These are phyloP conservation scores for Ylistrum balloti DNA, from an alignment of 1,140 invertebrate species.

Conservation along the genomic window DNA sequence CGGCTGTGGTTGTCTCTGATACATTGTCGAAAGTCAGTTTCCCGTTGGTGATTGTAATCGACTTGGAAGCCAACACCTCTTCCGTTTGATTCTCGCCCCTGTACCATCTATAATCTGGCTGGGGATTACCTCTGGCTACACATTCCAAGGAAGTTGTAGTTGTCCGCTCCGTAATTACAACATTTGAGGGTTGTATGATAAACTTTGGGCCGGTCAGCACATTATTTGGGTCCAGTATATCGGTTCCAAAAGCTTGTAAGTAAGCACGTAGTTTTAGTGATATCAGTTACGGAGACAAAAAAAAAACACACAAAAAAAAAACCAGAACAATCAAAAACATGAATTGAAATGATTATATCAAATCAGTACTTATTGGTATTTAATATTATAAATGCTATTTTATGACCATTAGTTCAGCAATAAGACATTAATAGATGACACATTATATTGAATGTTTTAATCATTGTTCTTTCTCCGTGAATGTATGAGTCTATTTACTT, in stretches of 20 bases:
- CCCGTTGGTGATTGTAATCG: slow-evolving; percentile 95
- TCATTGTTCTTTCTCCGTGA: too few species aligned
- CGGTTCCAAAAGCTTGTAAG: slow-evolving; percentile 62
- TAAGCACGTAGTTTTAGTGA: not conserved
- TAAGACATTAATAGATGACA: too few species aligned
- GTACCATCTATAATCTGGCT: slow-evolving; percentile 94
- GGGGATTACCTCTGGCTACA: slow-evolving; percentile 93
- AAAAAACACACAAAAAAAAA: too few species aligned
- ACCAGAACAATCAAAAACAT: too few species aligned
- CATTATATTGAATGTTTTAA: too few species aligned
- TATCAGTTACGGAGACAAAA: too few species aligned
- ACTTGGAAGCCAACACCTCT: slow-evolving; percentile 82
- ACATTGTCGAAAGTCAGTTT: slow-evolving; percentile 92
- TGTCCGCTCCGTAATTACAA: slow-evolving; percentile 48
- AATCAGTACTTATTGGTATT: too few species aligned
- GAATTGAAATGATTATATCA: too few species aligned
- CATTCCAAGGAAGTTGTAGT: slow-evolving; percentile 84
- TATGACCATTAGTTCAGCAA: too few species aligned
- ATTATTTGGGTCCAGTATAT: slow-evolving; percentile 58
- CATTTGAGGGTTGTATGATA: slow-evolving; percentile 49
- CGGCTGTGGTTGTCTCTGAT: slow-evolving; percentile 87
- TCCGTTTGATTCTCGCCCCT: slow-evolving; percentile 72
- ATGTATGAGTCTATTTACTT: too few species aligned
- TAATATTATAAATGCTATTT: too few species aligned
- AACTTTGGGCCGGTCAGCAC: slow-evolving; percentile 61